Conservation (phyloP, 2,113 vertebrate species). For the Heterochromis multidens region DNA sequence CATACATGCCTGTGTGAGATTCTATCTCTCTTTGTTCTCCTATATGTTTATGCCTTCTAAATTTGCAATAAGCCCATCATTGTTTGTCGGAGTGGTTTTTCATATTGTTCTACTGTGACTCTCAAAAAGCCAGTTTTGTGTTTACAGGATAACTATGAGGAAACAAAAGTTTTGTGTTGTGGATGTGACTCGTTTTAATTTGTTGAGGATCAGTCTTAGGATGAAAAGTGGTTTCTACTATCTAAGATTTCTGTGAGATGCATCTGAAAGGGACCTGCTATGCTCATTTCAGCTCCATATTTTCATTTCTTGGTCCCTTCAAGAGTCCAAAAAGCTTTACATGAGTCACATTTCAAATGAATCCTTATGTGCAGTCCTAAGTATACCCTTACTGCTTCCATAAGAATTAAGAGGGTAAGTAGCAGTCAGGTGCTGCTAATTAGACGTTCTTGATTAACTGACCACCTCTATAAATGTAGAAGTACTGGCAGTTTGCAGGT, state of each 20-base stretch:
- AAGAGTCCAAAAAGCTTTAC: background rate
- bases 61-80: background rate
- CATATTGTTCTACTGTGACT: background rate
- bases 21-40: background rate
- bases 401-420: too few species aligned
- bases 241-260: background rate
- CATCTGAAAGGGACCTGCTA: background rate
- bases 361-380: too few species aligned
- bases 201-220: background rate
- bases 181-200: background rate
- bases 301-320: background rate
- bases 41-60: background rate
- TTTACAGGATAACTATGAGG: background rate
- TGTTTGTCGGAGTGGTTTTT: accelerated
- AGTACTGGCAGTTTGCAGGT: too few species aligned
- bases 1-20: background rate
- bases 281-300: background rate
- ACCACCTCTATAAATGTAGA: too few species aligned
- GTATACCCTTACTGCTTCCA: too few species aligned
- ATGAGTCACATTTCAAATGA: too few species aligned
- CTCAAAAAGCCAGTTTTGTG: background rate
- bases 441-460: too few species aligned
- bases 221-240: background rate
- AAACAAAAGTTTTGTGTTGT: background rate
- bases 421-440: too few species aligned